Evolutionary conservation across 2,797 vertebrate genomes (phyloP).

Genomic region (Anniella stebbinsi): DNA sequence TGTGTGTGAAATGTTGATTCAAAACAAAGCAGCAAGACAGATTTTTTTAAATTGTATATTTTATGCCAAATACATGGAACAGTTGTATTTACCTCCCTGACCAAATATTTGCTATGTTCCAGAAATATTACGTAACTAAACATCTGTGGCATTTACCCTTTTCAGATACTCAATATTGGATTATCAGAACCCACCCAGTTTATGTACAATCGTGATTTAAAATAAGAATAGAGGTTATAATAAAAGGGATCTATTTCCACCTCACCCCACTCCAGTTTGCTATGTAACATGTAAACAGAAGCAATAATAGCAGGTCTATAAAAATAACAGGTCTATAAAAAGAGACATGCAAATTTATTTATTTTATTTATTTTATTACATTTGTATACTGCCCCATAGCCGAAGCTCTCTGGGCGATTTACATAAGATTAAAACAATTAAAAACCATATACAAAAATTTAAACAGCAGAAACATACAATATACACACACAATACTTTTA

Average conservation of each 20-base stretch:
- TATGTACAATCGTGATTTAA: constrained; percentile 42
- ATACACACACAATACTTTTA: no score
- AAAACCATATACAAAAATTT: no score
- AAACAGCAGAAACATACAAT: no score
- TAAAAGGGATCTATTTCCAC: constrained; percentile 13
- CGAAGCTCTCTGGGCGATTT: no score
- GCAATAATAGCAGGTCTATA: not conserved
- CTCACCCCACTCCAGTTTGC: not conserved
- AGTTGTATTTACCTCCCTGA: not conserved
- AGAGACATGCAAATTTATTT: not conserved
- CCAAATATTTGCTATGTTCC: constrained; percentile 16
- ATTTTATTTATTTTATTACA: no score
- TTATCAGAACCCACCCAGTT: not conserved
- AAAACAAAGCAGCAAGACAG: not conserved
- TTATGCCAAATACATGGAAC: not conserved
- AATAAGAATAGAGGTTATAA: not conserved
- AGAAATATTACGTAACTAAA: constrained; percentile 20
- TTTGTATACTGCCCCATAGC: no score
- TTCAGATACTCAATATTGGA: constrained; percentile 7
- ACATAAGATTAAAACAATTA: no score
- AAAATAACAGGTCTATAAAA: not conserved
- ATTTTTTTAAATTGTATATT: not conserved
- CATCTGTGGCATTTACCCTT: constrained; percentile 18
- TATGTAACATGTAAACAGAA: not conserved
- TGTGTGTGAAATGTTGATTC: not conserved